Evolutionary conservation across 1,140 invertebrate species (phyloP).

Genomic region (Cataglyphis hispanica): DNA sequence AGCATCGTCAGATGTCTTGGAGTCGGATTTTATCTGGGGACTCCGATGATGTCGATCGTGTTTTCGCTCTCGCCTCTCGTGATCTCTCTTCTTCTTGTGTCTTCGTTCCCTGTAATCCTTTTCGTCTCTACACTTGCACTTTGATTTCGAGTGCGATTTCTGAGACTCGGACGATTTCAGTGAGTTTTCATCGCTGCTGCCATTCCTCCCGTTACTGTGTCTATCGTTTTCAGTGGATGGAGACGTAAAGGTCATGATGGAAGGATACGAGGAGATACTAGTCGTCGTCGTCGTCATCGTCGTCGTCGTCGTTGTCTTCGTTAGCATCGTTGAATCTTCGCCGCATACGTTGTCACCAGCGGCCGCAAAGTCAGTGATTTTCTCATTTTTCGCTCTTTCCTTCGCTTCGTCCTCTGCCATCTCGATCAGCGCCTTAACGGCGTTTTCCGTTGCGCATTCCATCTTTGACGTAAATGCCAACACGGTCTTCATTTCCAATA

Average conservation of each 20-base stretch:
- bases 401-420: conserved; percentile 85
- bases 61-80: conserved; percentile 73
- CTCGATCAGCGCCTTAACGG: conserved; percentile 84
- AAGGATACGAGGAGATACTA: conserved; percentile 42
- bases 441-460: conserved; percentile 84
- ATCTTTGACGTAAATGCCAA: conserved; percentile 82
- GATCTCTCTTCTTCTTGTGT: conserved; percentile 77
- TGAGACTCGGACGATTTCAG: conserved; percentile 56
- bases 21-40: conserved; percentile 65
- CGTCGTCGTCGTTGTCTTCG: background rate
- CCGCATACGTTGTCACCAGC: conserved; percentile 28
- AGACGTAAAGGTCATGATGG: conserved; percentile 57
- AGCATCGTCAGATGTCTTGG: conserved; percentile 37
- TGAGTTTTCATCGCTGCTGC: conserved; percentile 71
- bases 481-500: conserved; percentile 81
- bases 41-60: conserved; percentile 75
- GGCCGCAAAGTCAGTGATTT: background rate
- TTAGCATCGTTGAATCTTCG: background rate
- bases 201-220: conserved; percentile 49
- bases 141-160: conserved; percentile 56
- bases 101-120: conserved; percentile 71
- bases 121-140: conserved; percentile 71
- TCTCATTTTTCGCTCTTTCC: conserved; percentile 75
- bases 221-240: conserved; percentile 66
- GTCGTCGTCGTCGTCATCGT: background rate